A percentile compares a stretch with the other conserved stretches of the same genome.
Evolutionary conservation across 2,113 vertebrate species (phyloP).

Genomic region (Labeo rohita): DNA sequence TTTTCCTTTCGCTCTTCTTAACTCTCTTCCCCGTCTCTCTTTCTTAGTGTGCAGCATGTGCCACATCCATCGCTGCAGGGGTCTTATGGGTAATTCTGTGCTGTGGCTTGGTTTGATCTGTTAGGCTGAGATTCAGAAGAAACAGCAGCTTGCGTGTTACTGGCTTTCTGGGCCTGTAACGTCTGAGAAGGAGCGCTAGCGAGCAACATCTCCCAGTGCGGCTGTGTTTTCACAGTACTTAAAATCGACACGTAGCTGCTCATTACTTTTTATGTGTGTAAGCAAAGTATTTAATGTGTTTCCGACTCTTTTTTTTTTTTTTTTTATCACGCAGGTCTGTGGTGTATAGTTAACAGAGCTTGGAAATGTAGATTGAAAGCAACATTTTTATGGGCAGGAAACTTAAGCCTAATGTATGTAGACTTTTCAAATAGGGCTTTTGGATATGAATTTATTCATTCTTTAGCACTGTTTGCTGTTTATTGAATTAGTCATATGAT

Average conservation of each 20-base stretch:
- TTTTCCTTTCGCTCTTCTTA: constrained; percentile 43
- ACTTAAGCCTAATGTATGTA: not conserved
- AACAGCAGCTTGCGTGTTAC: constrained; percentile 33
- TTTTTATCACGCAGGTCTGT: not conserved
- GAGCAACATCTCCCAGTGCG: not conserved
- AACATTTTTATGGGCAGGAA: not conserved
- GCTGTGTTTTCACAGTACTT: constrained; percentile 13
- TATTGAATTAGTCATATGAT: not conserved
- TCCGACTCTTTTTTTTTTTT: not conserved
- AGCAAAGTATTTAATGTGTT: constrained; percentile 15
- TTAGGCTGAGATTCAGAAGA: constrained; percentile 30
- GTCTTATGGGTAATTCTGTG: constrained; percentile 54
- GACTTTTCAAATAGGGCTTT: not conserved
- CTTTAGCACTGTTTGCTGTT: not conserved
- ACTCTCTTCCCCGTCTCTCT: not conserved
- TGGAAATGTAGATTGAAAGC: not conserved
- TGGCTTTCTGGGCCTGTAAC: constrained; percentile 39
- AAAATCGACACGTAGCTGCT: constrained; percentile 9
- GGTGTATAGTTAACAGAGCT: not conserved
- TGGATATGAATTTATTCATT: not conserved
- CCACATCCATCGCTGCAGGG: constrained; percentile 50
- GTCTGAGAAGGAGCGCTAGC: not conserved
- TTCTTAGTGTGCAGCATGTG: constrained; percentile 42
- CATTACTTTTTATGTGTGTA: constrained; percentile 24
- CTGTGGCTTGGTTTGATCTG: constrained; percentile 49